Percentiles rank a stretch among this genome's conserved stretches.
Evolutionary conservation across 2,888 invertebrate genomes (phyloP).

Genomic region (Macrophya annulata): DNA sequence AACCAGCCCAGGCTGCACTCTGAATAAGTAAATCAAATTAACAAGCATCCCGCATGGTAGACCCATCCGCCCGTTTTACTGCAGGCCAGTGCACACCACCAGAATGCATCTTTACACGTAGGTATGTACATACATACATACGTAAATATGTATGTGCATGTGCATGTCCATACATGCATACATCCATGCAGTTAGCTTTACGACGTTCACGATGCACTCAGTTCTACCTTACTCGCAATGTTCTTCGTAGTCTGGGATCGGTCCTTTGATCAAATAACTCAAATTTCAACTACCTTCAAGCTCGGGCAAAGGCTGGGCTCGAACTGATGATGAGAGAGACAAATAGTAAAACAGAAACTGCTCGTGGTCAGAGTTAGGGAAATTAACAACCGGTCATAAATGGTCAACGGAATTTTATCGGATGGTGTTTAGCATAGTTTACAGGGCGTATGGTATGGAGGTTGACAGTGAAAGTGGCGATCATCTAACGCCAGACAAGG

Average conservation of each 20-base stretch:
- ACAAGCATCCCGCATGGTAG: slow-evolving; percentile 47
- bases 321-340: slow-evolving; percentile 46
- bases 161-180: neutral
- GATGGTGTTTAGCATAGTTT: neutral
- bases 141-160: too few relatives aligned
- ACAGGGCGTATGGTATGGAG: neutral
- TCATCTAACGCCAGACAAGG: slow-evolving; percentile 37
- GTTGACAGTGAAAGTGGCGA: slow-evolving; percentile 65
- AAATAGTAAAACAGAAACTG: slow-evolving; percentile 40
- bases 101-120: neutral
- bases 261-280: slow-evolving; percentile 7
- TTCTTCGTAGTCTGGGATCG: neutral
- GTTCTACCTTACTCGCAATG: neutral
- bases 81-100: neutral
- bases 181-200: slow-evolving; percentile 15
- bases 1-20: slow-evolving; percentile 24
- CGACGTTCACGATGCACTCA: slow-evolving; percentile 19
- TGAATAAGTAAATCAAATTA: slow-evolving; percentile 54
- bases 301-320: neutral
- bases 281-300: slow-evolving; percentile 17
- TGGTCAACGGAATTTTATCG: slow-evolving; percentile 25
- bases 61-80: slow-evolving; percentile 39
- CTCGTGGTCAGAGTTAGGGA: slow-evolving; percentile 17
- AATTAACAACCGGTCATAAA: slow-evolving; percentile 4
- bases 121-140: neutral